Percentiles rank a stretch among this genome's conserved stretches.
Evolutionary conservation across 2,888 invertebrate genomes (phyloP).

Genomic region (Stictocephala bisonia): DNA sequence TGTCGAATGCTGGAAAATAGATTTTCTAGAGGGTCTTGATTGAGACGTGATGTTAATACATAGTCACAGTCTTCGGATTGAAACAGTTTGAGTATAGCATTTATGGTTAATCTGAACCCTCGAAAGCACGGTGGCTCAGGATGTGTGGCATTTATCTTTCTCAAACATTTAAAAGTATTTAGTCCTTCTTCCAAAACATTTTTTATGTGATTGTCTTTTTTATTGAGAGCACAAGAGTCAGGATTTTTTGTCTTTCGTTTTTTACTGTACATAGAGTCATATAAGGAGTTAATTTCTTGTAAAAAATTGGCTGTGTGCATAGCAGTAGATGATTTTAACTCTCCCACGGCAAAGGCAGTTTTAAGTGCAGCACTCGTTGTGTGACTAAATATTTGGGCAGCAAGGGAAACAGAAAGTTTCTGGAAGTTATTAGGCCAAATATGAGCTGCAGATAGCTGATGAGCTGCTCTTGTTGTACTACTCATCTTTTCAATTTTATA

Average conservation of each 20-base stretch:
- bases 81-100: constrained; percentile 54
- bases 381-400: constrained; percentile 55
- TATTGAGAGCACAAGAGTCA: constrained; percentile 45
- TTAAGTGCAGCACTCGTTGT: constrained; percentile 54
- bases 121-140: constrained; percentile 56
- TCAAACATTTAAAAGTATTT: constrained; percentile 39
- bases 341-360: constrained; percentile 50
- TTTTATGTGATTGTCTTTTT: constrained; percentile 12
- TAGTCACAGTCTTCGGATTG: constrained; percentile 47
- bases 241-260: constrained; percentile 49
- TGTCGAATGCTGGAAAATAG: constrained; percentile 54
- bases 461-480: constrained; percentile 51
- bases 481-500: constrained; percentile 49
- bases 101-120: constrained; percentile 56
- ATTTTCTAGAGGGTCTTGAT: constrained; percentile 58
- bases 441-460: constrained; percentile 31
- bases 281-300: constrained; percentile 54
- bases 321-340: constrained; percentile 46
- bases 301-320: constrained; percentile 55
- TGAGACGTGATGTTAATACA: constrained; percentile 19
- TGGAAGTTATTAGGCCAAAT: constrained; percentile 44
- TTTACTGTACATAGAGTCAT: constrained; percentile 56
- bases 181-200: constrained; percentile 47
- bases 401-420: constrained; percentile 46
- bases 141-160: constrained; percentile 40